These are phyloP conservation scores for Orthochromis indermauri DNA, from an alignment of 2,113 vertebrate species.

Conservation along the genomic window DNA sequence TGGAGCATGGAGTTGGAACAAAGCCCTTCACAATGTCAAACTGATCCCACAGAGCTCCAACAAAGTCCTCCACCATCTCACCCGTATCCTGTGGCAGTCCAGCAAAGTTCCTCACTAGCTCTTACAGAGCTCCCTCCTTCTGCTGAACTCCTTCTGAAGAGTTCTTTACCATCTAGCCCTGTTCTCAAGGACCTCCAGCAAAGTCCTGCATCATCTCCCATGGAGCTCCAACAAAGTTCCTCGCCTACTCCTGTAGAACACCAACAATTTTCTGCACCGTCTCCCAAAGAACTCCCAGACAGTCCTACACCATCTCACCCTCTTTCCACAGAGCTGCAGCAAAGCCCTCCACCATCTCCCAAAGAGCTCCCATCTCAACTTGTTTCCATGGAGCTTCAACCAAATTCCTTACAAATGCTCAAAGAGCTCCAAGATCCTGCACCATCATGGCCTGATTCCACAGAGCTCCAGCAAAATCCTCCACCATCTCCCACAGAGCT, in stretches of 20 bases:
- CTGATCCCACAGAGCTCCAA: background rate
- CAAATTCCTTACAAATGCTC: background rate
- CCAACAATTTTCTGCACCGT: background rate
- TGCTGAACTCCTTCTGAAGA: background rate
- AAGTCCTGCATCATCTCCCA: background rate
- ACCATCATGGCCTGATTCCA: background rate
- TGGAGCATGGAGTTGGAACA: background rate
- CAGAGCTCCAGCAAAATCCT: background rate
- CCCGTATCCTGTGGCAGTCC: background rate
- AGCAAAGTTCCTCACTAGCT: background rate
- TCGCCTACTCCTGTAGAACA: background rate
- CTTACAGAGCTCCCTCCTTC: background rate
- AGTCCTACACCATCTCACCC: background rate
- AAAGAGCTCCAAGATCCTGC: background rate
- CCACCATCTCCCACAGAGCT: background rate
- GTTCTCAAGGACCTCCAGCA: background rate
- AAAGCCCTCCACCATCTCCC: background rate
- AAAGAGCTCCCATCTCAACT: background rate
- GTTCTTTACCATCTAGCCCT: background rate
- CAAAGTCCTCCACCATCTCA: background rate
- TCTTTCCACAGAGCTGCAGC: background rate
- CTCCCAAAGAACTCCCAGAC: background rate
- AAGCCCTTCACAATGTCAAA: background rate
- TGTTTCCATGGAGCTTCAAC: background rate
- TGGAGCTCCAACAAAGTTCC: background rate